These are phyloP conservation scores for Cyrtodaria siliqua DNA, from an alignment of 2,888 invertebrate genomes.

Conservation along the genomic window DNA sequence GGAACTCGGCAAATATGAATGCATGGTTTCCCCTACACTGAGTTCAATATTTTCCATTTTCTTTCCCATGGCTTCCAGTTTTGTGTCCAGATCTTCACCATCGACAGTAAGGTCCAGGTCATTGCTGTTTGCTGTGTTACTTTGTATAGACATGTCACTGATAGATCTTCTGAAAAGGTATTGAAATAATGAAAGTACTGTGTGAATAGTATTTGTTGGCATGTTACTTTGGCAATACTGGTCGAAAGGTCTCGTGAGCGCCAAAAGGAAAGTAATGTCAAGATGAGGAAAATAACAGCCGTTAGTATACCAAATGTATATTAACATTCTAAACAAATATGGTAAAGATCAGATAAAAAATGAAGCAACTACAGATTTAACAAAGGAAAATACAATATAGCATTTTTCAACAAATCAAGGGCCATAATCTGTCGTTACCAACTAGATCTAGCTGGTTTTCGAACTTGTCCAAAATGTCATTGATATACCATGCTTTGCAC, in stretches of 20 bases:
- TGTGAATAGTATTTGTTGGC: not conserved
- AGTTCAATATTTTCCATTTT: slow-evolving; percentile 70
- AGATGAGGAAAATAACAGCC: not conserved
- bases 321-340: too few species aligned
- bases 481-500: too few species aligned
- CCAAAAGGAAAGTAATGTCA: not conserved
- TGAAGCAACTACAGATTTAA: too few species aligned
- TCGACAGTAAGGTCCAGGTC: slow-evolving; percentile 48
- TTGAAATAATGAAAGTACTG: not conserved
- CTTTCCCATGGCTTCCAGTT: slow-evolving; percentile 61
- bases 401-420: too few species aligned
- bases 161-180: slow-evolving; percentile 75
- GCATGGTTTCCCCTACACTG: slow-evolving; percentile 75
- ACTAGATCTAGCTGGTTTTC: too few species aligned
- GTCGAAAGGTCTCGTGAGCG: too few species aligned
- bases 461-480: too few species aligned
- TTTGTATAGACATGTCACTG: slow-evolving; percentile 75
- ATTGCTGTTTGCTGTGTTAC: slow-evolving; percentile 67
- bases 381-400: too few species aligned
- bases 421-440: too few species aligned
- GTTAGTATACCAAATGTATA: too few species aligned
- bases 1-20: slow-evolving; percentile 49
- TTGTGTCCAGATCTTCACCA: slow-evolving; percentile 52
- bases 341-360: too few species aligned
- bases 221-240: not conserved